Evolutionary conservation across 2,797 vertebrate genomes (phyloP).

Genomic region (Huso huso): DNA sequence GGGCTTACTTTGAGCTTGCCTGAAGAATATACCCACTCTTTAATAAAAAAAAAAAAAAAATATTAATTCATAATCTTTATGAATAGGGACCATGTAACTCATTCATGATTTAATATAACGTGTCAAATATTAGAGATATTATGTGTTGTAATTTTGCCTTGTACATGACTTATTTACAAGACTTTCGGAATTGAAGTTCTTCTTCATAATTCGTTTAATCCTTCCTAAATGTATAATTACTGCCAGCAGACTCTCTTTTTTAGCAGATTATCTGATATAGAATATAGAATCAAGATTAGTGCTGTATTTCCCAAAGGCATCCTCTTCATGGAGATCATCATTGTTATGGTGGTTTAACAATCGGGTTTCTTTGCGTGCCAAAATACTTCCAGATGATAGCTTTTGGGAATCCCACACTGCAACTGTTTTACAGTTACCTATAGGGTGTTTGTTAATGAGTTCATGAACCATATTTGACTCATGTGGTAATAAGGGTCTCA

Average conservation of each 20-base stretch:
- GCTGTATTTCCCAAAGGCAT: constrained; percentile 28
- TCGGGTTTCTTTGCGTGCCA: constrained; percentile 34
- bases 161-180: constrained; percentile 27
- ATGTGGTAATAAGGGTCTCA: constrained; percentile 39
- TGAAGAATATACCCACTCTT: no score
- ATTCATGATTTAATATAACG: no score
- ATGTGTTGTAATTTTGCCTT: constrained; percentile 7
- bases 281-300: constrained; percentile 42
- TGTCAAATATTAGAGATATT: constrained; percentile 2
- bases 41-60: no score
- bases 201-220: constrained; percentile 28
- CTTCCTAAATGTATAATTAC: constrained; percentile 33
- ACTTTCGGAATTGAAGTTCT: constrained; percentile 28
- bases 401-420: constrained; percentile 22
- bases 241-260: constrained; percentile 31
- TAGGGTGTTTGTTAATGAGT: constrained; percentile 9
- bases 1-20: no score
- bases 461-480: constrained; percentile 16
- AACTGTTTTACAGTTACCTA: constrained; percentile 32
- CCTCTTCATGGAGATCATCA: constrained; percentile 34
- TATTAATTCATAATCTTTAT: no score
- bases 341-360: constrained; percentile 26
- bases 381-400: constrained; percentile 52
- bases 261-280: constrained; percentile 38
- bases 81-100: no score